Evolutionary conservation across 2,888 invertebrate genomes (phyloP), one percentile per base, ranked within the genome.

Genomic region (Lathronympha strigana): DNA sequence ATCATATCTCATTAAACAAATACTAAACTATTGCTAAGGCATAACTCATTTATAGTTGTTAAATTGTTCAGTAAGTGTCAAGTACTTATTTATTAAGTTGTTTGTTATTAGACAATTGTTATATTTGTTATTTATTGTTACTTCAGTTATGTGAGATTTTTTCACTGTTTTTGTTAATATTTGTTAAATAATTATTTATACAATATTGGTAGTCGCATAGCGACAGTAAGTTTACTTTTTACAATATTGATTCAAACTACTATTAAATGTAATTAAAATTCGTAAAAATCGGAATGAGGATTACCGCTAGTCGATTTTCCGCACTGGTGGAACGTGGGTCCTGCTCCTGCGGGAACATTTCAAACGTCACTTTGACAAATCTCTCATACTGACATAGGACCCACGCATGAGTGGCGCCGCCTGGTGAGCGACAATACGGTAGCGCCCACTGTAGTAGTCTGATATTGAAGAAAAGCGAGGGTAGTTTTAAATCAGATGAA

Each of bases 31-130:
- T 36, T 49, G 23, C 36, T 47, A 36, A 60, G 13, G 15, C 38
- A 40, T 60, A 47, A 47, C 40, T 17, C 25, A 40, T n/a, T 38
- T 33, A 49, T 58, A 25, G 11, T 25, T 60, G 45, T 60, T 57
- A 45, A 47, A 43, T 9, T 43, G 57, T 57, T 57, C 55, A 55
- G 43, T 55, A 45, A 57, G 43, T 43, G 43, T 55, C 43, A 55
- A 43, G 55, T 43, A 21, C 5, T 21, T 54, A 25, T 40, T 25
- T 5, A 25, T 55, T 40, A 15, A 17, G 2, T 28, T 51, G 51
- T 40, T 45, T 33, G 21, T 47, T 43, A n/a, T 13, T 45, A n/a
- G 23, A 4, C 25, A 28, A 33, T 47, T 15, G 40, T 58, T 58
- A 45, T 31, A 28, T 23, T 36, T 51, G 4, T 40, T 6, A 8